Evolutionary conservation across 2,888 invertebrate species (phyloP).

Genomic region (Flexamia atlantica): DNA sequence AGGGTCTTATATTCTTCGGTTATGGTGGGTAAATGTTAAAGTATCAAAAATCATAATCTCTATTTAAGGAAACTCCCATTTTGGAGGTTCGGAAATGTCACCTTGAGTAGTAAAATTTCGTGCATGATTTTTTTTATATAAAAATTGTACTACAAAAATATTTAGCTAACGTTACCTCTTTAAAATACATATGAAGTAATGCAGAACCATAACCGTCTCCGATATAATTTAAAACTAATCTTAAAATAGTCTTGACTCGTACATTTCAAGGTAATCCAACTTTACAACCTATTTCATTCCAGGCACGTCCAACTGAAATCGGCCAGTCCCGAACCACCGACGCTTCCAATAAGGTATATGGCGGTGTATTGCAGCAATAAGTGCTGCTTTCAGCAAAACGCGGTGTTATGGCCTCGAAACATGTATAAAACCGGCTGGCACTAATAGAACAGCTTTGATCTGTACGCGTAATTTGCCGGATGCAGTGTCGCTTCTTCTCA

Average conservation of each 20-base stretch:
- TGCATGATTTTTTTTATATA: too few relatives aligned
- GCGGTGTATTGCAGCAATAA: slow-evolving; percentile 37
- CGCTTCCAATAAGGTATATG: slow-evolving; percentile 24
- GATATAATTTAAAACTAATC: too few relatives aligned
- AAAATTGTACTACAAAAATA: too few relatives aligned
- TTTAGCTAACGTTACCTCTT: too few relatives aligned
- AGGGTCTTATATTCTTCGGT: too few relatives aligned
- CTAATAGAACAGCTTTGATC: slow-evolving; percentile 32
- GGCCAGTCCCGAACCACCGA: not conserved
- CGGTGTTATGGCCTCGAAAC: slow-evolving; percentile 15
- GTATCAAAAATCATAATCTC: too few relatives aligned
- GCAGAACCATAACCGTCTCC: too few relatives aligned
- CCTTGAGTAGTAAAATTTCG: too few relatives aligned
- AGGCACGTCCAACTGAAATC: slow-evolving; percentile 28
- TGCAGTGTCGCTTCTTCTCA: slow-evolving; percentile 33
- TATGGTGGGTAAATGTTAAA: too few relatives aligned
- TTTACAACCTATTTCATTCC: slow-evolving; percentile 37
- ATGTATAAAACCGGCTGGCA: slow-evolving; percentile 11
- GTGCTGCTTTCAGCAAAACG: slow-evolving; percentile 30
- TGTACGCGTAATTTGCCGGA: slow-evolving; percentile 8
- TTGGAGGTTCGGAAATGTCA: too few relatives aligned
- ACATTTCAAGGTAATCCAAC: not conserved
- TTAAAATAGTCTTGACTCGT: not conserved
- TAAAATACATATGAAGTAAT: too few relatives aligned
- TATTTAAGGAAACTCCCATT: too few relatives aligned